Evolutionary conservation across 2,888 invertebrate species (phyloP).

Genomic region (Parasteatoda lunata): DNA sequence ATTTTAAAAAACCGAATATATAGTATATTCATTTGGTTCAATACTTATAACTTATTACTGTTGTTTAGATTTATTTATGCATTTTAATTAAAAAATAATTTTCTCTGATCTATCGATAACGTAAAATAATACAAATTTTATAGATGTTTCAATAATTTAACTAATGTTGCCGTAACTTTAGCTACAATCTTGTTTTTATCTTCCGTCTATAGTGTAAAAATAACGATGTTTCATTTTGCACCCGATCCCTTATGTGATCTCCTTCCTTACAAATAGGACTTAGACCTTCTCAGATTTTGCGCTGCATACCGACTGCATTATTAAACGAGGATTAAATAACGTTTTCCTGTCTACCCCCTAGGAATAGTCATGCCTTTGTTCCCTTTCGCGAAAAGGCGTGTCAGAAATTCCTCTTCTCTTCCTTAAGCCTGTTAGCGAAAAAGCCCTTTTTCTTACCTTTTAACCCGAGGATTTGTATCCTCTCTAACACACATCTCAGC

Average conservation of each 20-base stretch:
- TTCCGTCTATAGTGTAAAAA: no score
- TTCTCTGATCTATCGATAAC: no score
- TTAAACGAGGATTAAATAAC: slow-evolving; percentile 64
- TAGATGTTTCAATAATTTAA: no score
- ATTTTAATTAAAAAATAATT: no score
- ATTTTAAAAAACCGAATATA: no score
- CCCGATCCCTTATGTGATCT: slow-evolving; percentile 27
- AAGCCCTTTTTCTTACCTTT: slow-evolving; percentile 60
- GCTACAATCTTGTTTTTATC: no score
- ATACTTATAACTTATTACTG: no score
- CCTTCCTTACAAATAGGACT: slow-evolving; percentile 52
- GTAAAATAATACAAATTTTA: no score
- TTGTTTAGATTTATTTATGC: no score
- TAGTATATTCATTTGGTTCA: no score
- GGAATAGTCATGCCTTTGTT: slow-evolving; percentile 16
- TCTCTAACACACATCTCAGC: neutral
- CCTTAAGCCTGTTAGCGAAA: slow-evolving; percentile 63
- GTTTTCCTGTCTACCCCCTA: slow-evolving; percentile 40
- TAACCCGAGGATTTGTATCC: slow-evolving; percentile 59
- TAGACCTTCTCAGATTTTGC: slow-evolving; percentile 60
- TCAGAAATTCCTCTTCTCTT: slow-evolving; percentile 48
- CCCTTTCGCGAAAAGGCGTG: slow-evolving; percentile 29
- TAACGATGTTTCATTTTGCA: slow-evolving; percentile 26
- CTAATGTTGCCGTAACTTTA: no score
- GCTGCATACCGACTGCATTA: slow-evolving; percentile 53